Percentiles rank a stretch among this genome's conserved stretches.
These are phyloP conservation scores for Rhabdophis nuchalis DNA, from an alignment of 2,797 vertebrate genomes.

Conservation along the genomic window DNA sequence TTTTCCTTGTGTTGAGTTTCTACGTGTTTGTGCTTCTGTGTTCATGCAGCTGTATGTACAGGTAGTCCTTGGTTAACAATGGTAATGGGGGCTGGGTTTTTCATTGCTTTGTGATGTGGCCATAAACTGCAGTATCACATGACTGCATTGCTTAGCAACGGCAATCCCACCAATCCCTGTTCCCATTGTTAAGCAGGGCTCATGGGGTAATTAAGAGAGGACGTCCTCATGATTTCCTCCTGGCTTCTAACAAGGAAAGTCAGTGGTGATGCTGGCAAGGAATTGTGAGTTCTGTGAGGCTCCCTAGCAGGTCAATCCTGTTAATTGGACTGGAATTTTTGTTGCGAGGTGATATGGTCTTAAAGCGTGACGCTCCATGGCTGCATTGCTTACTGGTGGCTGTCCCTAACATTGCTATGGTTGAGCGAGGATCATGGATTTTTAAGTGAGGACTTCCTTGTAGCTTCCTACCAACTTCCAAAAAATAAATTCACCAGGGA, in stretches of 20 bases:
- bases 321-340: neutral
- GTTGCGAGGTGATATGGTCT: neutral
- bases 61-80: neutral
- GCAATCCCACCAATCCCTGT: neutral
- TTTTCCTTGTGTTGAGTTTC: neutral
- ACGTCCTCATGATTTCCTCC: neutral
- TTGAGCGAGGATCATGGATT: neutral
- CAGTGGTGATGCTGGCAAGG: neutral
- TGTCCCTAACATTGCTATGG: neutral
- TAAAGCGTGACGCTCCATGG: neutral
- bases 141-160: neutral
- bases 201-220: neutral
- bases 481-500: neutral
- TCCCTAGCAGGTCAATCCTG: neutral
- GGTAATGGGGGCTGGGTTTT: neutral
- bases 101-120: neutral
- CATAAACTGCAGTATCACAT: neutral
- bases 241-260: neutral
- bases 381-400: neutral
- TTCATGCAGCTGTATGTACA: neutral
- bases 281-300: neutral
- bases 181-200: neutral
- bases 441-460: neutral
- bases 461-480: neutral
- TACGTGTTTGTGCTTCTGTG: neutral